Evolutionary conservation across 1,140 invertebrate species (phyloP).

Genomic region (Solen grandis): DNA sequence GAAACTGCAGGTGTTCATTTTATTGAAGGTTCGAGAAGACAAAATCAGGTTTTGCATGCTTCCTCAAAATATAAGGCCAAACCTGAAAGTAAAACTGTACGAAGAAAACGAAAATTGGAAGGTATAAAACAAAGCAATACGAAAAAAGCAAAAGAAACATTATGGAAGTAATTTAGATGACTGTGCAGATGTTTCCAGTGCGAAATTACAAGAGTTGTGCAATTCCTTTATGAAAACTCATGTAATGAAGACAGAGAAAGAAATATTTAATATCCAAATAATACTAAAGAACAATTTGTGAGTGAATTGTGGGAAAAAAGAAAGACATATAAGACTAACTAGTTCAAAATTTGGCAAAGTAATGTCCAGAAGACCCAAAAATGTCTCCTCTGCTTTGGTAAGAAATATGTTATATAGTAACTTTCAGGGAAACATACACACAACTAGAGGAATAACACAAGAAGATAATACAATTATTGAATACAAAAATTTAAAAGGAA

Average conservation of each 20-base stretch:
- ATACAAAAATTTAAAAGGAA: too few species aligned
- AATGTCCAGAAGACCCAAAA: too few species aligned
- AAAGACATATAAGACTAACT: conserved; percentile 13
- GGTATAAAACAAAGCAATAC: neutral
- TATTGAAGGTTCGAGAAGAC: neutral
- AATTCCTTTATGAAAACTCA: neutral
- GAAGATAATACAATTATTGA: too few species aligned
- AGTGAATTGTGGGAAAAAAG: too few species aligned
- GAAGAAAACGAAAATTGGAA: conserved; percentile 11
- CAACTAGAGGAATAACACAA: too few species aligned
- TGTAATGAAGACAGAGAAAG: neutral
- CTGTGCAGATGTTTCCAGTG: neutral
- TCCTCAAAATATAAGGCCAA: neutral
- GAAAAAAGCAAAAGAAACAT: conserved; percentile 14
- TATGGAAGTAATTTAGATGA: conserved; percentile 28
- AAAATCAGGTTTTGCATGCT: neutral
- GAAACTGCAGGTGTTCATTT: too few species aligned
- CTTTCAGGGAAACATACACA: too few species aligned
- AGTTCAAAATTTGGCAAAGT: conserved; percentile 24
- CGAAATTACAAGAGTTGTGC: neutral
- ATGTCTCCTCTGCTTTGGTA: too few species aligned
- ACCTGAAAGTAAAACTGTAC: neutral
- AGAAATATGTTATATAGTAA: too few species aligned
- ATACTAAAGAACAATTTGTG: neutral
- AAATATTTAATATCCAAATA: neutral